phyloP scores from a whole-genome alignment of 2,797 vertebrate species.

The Sardinella longiceps region DNA sequence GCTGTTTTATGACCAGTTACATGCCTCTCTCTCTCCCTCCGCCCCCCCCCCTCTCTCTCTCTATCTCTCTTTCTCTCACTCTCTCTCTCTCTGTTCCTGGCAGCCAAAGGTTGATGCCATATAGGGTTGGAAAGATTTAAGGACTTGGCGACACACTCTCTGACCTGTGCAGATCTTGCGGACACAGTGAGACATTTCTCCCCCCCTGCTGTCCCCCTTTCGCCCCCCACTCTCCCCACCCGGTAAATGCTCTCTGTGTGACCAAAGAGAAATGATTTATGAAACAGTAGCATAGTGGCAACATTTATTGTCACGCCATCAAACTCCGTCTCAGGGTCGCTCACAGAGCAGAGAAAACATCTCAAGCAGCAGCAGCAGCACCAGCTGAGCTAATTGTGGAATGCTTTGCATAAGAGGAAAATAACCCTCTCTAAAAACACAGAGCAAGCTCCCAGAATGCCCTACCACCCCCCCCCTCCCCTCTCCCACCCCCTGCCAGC shows the following conservation, averaged over 20 bases:
- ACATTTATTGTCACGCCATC: background rate
- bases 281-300: background rate
- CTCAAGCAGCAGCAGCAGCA: slow-evolving; percentile 7
- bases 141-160: slow-evolving; percentile 19
- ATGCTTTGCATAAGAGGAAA: slow-evolving; percentile 50
- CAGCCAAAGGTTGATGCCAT: slow-evolving; percentile 9
- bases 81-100: background rate
- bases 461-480: background rate
- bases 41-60: no score
- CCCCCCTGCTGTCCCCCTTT: background rate
- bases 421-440: background rate
- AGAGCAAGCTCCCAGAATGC: background rate
- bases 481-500: background rate
- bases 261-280: background rate
- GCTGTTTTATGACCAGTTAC: background rate
- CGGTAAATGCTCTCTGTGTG: background rate
- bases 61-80: background rate
- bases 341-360: background rate
- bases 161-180: background rate
- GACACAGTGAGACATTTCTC: background rate
- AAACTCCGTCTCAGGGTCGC: background rate
- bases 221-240: background rate
- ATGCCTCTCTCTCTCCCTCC: background rate
- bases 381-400: slow-evolving; percentile 63
- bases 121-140: slow-evolving; percentile 11